These are phyloP conservation scores for Netelia fuscicornis DNA, from an alignment of 2,888 invertebrate species.

Conservation along the genomic window DNA sequence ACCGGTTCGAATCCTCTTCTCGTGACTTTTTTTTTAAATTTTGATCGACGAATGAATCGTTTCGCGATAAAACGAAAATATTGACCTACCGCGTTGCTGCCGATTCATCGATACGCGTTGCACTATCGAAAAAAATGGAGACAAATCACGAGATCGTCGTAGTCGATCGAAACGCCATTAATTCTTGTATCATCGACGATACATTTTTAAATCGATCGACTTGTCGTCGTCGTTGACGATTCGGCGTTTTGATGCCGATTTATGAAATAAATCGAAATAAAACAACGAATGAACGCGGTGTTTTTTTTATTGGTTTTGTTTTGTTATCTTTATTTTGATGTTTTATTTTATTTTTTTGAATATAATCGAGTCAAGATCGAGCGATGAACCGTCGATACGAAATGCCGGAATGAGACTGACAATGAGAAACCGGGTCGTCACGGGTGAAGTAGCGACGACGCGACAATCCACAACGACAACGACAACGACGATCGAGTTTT, in stretches of 20 bases:
- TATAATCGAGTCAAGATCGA: conserved; percentile 36
- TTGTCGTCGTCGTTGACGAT: background rate
- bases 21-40: background rate
- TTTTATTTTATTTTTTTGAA: background rate
- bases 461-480: conserved; percentile 26
- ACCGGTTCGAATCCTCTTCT: background rate
- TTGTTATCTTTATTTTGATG: too few species aligned
- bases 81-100: conserved; percentile 63
- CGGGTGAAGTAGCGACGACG: conserved; percentile 44
- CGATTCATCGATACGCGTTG: conserved; percentile 63
- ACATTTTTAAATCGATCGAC: conserved; percentile 9
- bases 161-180: background rate
- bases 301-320: too few species aligned
- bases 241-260: background rate
- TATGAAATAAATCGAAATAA: too few species aligned
- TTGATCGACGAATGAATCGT: background rate
- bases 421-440: conserved; percentile 65
- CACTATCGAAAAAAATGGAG: conserved; percentile 3
- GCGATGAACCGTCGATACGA: conserved; percentile 59
- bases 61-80: background rate
- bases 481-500: conserved; percentile 26
- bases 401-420: conserved; percentile 66
- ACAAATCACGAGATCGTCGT: background rate
- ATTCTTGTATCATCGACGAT: background rate
- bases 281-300: too few species aligned